A percentile compares a stretch with the other conserved stretches of the same genome.
These are phyloP conservation scores for Conistra vaccinii DNA, from an alignment of 2,888 invertebrate genomes.

Conservation along the genomic window DNA sequence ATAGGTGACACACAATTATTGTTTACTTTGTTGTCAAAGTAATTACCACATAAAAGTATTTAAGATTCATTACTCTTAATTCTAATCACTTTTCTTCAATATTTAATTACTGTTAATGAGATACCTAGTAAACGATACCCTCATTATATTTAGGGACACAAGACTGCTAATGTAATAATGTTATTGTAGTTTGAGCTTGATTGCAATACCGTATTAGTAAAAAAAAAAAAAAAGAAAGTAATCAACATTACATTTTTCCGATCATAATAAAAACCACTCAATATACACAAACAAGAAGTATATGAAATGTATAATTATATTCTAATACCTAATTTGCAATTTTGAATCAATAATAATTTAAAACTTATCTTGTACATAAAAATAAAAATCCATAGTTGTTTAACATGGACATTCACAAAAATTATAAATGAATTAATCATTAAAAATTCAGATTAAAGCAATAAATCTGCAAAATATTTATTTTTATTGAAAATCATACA, in stretches of 20 bases:
- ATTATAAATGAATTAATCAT: background rate
- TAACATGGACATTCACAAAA: background rate
- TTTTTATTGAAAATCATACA: background rate
- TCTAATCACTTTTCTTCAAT: slow-evolving; percentile 14
- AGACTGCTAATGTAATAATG: background rate
- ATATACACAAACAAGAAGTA: background rate
- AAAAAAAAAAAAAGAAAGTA: background rate
- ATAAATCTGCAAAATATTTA: background rate
- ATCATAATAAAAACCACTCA: background rate
- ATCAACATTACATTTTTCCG: background rate
- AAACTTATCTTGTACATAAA: too few relatives aligned
- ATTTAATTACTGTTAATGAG: slow-evolving; percentile 18
- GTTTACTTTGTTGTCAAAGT: slow-evolving; percentile 30
- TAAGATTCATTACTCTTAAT: slow-evolving; percentile 25
- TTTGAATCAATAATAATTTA: too few relatives aligned
- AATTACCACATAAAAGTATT: slow-evolving; percentile 25
- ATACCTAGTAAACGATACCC: background rate
- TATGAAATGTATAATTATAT: background rate
- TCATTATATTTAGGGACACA: background rate
- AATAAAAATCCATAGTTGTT: background rate
- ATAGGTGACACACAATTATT: slow-evolving; percentile 1
- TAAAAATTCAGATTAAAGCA: background rate
- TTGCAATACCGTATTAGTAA: background rate
- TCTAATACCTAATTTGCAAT: background rate
- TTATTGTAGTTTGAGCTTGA: background rate